These are phyloP conservation scores for Pelobates cultripes DNA, from an alignment of 2,797 vertebrate genomes.

Conservation along the genomic window DNA sequence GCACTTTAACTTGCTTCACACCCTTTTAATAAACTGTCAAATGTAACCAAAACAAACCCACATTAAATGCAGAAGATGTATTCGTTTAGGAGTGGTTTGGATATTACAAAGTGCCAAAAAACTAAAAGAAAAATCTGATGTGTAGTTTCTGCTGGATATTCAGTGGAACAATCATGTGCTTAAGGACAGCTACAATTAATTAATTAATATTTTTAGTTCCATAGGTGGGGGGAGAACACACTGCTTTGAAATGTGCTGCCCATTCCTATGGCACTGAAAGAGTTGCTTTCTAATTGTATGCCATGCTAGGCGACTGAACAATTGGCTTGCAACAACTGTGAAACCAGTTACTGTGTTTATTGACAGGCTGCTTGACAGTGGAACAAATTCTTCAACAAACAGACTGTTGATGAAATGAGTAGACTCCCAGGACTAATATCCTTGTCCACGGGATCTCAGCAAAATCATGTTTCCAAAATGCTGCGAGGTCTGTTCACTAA, in stretches of 20 bases:
- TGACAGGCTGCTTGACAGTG: neutral
- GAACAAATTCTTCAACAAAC: neutral
- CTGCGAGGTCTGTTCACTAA: neutral
- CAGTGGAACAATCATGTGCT: neutral
- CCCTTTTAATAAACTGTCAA: conserved; percentile 6
- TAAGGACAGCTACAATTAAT: neutral
- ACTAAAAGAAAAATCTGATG: neutral
- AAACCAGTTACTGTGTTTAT: neutral
- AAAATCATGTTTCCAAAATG: too few relatives aligned
- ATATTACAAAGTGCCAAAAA: neutral
- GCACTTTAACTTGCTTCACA: neutral
- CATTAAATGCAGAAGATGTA: neutral
- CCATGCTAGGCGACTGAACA: neutral
- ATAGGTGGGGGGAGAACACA: neutral
- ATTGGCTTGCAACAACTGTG: neutral
- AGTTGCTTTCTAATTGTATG: neutral
- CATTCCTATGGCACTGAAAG: neutral
- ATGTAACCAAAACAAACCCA: conserved; percentile 1
- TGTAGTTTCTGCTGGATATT: neutral
- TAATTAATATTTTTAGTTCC: neutral
- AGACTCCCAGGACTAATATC: neutral
- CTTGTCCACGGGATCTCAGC: neutral
- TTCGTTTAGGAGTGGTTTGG: neutral
- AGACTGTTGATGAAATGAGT: neutral
- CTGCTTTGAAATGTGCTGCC: neutral